A percentile compares a stretch with the other conserved stretches of the same genome.
These are phyloP conservation scores for Cerceris rybyensis DNA, from an alignment of 2,888 invertebrate species.

Conservation along the genomic window DNA sequence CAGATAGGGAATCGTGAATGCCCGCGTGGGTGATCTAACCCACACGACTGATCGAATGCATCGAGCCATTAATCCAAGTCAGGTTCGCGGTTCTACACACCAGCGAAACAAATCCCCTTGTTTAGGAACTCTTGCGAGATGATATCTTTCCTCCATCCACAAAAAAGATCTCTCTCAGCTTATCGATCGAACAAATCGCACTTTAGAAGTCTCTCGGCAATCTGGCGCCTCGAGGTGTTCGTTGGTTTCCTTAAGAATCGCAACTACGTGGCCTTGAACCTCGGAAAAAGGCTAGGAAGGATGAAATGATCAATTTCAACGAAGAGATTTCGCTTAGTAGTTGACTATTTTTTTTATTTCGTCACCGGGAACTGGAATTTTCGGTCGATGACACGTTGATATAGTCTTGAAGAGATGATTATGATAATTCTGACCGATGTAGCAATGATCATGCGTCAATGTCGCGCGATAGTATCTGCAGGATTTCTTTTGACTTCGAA, in stretches of 20 bases:
- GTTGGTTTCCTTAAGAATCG: not conserved
- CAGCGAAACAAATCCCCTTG: constrained; percentile 49
- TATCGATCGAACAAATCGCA: constrained; percentile 41
- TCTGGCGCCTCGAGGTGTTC: constrained; percentile 25
- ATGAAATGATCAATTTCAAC: no score
- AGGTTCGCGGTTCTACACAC: constrained; percentile 21
- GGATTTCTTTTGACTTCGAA: no score
- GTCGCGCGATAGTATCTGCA: no score
- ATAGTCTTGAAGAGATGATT: no score
- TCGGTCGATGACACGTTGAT: no score
- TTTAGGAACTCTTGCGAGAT: constrained; percentile 37
- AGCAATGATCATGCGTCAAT: no score
- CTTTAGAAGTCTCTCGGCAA: constrained; percentile 15
- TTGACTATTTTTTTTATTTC: no score
- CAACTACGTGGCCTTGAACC: no score
- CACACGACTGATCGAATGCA: constrained; percentile 40
- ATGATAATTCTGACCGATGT: no score
- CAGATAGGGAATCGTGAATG: constrained; percentile 49
- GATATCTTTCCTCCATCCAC: constrained; percentile 45
- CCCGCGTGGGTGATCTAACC: constrained; percentile 52
- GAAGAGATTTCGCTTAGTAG: no score
- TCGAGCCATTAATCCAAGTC: constrained; percentile 48
- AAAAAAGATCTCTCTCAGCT: constrained; percentile 5
- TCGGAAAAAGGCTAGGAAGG: no score
- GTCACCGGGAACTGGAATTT: no score